These are phyloP conservation scores for Belonocnema kinseyi DNA, from an alignment of 1,140 invertebrate species.

Conservation along the genomic window DNA sequence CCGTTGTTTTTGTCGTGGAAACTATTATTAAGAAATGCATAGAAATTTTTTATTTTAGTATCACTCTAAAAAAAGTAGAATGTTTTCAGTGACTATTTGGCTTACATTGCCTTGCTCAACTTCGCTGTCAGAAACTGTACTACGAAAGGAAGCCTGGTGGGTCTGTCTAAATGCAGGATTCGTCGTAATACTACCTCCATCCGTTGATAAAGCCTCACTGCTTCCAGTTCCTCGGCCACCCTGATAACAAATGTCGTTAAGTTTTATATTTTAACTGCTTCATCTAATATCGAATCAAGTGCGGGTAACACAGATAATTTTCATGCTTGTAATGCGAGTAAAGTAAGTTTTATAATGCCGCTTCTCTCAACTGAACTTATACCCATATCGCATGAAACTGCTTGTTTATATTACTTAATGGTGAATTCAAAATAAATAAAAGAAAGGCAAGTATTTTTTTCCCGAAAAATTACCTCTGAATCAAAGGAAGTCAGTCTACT, in stretches of 20 bases:
- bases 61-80: neutral
- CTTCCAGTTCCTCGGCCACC: slow-evolving; percentile 74
- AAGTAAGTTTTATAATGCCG: neutral
- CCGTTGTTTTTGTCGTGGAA: slow-evolving; percentile 82
- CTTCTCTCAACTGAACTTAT: neutral
- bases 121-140: slow-evolving; percentile 95
- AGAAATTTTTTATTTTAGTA: neutral
- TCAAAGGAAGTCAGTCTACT: slow-evolving; percentile 92
- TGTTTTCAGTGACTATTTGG: slow-evolving; percentile 11
- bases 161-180: slow-evolving; percentile 81
- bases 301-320: too few species aligned
- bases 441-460: too few species aligned
- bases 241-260: slow-evolving; percentile 48
- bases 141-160: slow-evolving; percentile 83
- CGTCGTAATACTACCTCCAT: slow-evolving; percentile 88
- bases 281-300: too few species aligned
- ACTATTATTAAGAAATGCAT: slow-evolving; percentile 70
- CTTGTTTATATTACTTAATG: too few species aligned
- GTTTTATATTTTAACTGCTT: neutral
- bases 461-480: slow-evolving; percentile 86
- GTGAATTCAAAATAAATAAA: too few species aligned
- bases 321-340: neutral
- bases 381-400: too few species aligned
- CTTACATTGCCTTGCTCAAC: slow-evolving; percentile 91
- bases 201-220: slow-evolving; percentile 76